Conservation (phyloP, 1,140 invertebrate species). For the Psix sp. region DNA sequence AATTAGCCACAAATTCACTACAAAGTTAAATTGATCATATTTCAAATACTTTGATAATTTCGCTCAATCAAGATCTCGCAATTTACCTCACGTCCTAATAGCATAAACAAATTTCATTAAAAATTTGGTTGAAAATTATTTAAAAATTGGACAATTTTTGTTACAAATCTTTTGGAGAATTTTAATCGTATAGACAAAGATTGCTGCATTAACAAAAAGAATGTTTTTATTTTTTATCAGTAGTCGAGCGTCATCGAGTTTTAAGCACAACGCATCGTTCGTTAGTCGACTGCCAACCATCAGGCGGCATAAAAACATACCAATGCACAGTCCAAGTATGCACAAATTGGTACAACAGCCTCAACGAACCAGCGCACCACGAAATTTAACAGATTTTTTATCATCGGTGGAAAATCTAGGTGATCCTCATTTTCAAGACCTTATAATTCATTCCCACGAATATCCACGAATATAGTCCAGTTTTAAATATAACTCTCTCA, state of each 20-base stretch:
- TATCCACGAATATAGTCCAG: too few species aligned
- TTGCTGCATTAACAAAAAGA: conserved; percentile 47
- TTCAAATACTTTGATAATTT: conserved; percentile 18
- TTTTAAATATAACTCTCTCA: too few species aligned
- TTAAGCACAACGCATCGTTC: conserved; percentile 94
- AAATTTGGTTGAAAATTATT: too few species aligned
- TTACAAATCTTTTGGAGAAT: too few species aligned
- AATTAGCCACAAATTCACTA: conserved; percentile 17
- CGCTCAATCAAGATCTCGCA: too few species aligned
- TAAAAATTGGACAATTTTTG: too few species aligned
- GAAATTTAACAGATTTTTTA: conserved; percentile 83
- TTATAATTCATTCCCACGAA: background rate
- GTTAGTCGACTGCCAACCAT: conserved; percentile 91
- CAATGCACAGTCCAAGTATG: conserved; percentile 82
- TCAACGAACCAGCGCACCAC: conserved; percentile 66
- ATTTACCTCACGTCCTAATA: too few species aligned
- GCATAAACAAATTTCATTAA: background rate
- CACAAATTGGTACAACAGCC: conserved; percentile 76
- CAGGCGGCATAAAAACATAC: conserved; percentile 86
- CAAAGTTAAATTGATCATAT: conserved; percentile 12
- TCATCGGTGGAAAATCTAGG: conserved; percentile 85
- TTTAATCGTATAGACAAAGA: too few species aligned
- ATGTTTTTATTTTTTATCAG: conserved; percentile 59
- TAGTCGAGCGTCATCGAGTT: conserved; percentile 85
- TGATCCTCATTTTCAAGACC: conserved; percentile 70